These are phyloP conservation scores for Bombus sibiricus DNA, from an alignment of 1,140 invertebrate species.

Conservation along the genomic window DNA sequence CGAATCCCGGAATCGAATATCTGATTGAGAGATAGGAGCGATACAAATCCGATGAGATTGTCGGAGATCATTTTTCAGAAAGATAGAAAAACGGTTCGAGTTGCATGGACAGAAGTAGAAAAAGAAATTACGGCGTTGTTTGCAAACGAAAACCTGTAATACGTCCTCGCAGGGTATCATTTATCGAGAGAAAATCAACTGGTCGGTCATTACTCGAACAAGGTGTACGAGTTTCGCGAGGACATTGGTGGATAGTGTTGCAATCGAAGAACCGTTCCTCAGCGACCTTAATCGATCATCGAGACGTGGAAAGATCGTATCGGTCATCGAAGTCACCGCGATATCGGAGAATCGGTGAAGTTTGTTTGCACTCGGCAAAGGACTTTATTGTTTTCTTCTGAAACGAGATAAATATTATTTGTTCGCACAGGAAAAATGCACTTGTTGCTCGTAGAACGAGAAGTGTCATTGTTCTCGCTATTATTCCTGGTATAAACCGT, in stretches of 20 bases:
- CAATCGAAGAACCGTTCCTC: neutral
- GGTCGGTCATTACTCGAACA: neutral
- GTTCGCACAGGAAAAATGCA: neutral
- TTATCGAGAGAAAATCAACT: conserved; percentile 4
- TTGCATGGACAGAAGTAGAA: neutral
- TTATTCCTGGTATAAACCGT: conserved; percentile 35
- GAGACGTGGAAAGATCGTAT: neutral
- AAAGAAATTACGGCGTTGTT: neutral
- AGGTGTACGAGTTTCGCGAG: conserved; percentile 9
- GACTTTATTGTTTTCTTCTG: neutral
- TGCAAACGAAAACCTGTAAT: neutral
- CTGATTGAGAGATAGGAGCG: neutral
- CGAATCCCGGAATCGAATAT: neutral
- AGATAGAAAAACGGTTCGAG: neutral
- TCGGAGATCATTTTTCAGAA: neutral
- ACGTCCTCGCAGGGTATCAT: neutral
- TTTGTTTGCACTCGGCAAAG: too few species aligned
- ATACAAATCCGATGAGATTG: neutral
- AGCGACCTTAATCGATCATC: neutral
- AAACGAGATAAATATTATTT: neutral
- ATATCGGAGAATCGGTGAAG: neutral
- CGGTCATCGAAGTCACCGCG: neutral
- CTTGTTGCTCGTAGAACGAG: too few species aligned
- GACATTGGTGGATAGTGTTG: neutral
- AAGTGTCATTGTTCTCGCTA: too few species aligned